Evolutionary conservation across 2,113 vertebrate genomes (phyloP), one percentile per base, ranked within the genome.

Genomic region (Entelurus aequoreus): DNA sequence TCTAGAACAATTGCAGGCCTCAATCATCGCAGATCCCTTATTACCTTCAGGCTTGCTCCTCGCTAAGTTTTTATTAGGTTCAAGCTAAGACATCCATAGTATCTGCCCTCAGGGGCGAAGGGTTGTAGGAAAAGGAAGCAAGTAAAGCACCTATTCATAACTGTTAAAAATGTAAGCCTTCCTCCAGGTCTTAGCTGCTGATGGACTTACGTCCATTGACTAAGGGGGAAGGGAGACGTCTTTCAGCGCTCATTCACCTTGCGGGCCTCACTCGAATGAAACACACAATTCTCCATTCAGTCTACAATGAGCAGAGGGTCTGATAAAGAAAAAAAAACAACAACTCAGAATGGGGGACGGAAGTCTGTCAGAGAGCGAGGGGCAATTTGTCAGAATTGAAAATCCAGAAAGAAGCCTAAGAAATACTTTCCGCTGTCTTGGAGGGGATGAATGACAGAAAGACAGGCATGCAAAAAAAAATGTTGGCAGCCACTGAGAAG

Each of bases 121-220:
- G 59, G 69, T 74, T 84, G 0, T 47, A 37, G 60, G 55, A 80
- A 78, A 74, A 86, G 81, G 78, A 86, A 86, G 71, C 74, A 78
- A 82, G 83, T 86, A 82, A 87, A 83, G 71, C 66, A 84, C 64
- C 83, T 82, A 87, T 91, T 89, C 87, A 89, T 86, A 88, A 83
- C 75, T 67, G 76, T 79, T 83, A 77, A 70, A 80, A 87, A 77
- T 77, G 71, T 71, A 55, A 75, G 57, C 44, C 74, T 81, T 82
- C 84, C 87, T 86, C 46, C 57, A 61, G 83, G 87, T 79, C 76
- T 76, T 36, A 69, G 66, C 66, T 19, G 84, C 72, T 89, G 88
- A 91, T 75, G 78, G 87, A 89, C 86, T 86, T 88, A 84, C 65
- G 68, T 65, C 70, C 75, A 85, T 70, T 86, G 86, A 84, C 78